These are phyloP conservation scores for Coturnix japonica DNA, from an alignment of 2,113 vertebrate genomes.

Conservation along the genomic window DNA sequence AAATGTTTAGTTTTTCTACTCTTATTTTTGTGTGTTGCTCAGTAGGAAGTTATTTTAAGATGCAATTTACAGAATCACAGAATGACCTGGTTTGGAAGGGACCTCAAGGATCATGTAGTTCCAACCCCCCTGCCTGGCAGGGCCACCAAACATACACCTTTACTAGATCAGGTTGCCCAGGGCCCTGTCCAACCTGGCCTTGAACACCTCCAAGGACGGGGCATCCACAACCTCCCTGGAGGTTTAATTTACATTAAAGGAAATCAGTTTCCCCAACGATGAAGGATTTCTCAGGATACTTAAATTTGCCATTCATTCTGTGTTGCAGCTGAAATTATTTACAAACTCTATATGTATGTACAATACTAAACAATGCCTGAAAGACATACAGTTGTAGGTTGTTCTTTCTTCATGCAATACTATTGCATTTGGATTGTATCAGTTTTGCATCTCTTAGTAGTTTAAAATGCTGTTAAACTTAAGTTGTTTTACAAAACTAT, in stretches of 20 bases:
- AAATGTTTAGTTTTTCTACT: not conserved
- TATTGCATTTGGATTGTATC: not conserved
- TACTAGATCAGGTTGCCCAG: too few species aligned
- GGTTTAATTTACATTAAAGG: not conserved
- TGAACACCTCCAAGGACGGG: too few species aligned
- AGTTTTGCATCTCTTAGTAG: not conserved
- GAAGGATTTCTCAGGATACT: not conserved
- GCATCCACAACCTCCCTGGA: too few species aligned
- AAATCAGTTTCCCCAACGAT: not conserved
- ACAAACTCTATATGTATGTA: fast-evolving
- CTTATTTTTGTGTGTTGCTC: not conserved
- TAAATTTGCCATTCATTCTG: not conserved
- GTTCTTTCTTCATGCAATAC: not conserved
- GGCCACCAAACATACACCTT: too few species aligned
- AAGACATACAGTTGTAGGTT: not conserved
- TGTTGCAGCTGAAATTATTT: not conserved
- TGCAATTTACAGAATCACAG: not conserved
- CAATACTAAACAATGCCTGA: not conserved
- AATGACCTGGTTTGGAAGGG: too few species aligned
- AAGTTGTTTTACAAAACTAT: not conserved
- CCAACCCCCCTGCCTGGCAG: too few species aligned
- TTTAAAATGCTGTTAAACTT: not conserved
- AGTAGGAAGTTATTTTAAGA: not conserved
- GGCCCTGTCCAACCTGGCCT: too few species aligned
- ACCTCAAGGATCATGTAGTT: too few species aligned